phyloP scores from a whole-genome alignment of 2,888 invertebrate species.

The Aleiodes testaceus region DNA sequence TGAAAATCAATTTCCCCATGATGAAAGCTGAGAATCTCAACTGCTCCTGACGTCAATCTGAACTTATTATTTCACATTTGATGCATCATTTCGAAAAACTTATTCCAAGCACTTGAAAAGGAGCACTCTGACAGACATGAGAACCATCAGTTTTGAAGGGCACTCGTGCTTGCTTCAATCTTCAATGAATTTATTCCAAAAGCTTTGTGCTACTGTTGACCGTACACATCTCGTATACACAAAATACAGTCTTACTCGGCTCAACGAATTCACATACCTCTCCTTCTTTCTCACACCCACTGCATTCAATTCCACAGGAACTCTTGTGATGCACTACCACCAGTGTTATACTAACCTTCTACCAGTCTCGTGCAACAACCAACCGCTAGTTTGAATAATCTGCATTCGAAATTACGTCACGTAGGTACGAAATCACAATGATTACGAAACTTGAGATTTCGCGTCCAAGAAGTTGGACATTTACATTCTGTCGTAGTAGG shows the following conservation, averaged over 20 bases:
- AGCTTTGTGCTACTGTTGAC: constrained; percentile 11
- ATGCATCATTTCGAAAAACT: no score
- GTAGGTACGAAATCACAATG: constrained; percentile 65
- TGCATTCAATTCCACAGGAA: not conserved
- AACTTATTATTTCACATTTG: no score
- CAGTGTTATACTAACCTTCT: constrained; percentile 27
- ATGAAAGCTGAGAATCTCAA: no score
- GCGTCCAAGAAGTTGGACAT: constrained; percentile 49
- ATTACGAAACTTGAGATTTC: constrained; percentile 66
- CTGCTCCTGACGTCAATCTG: no score
- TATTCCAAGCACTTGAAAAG: no score
- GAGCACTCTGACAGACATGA: no score
- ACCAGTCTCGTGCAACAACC: constrained; percentile 40
- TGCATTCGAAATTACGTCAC: constrained; percentile 66
- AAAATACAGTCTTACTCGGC: constrained; percentile 10
- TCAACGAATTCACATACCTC: not conserved
- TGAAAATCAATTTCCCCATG: not conserved
- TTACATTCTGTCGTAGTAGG: constrained; percentile 53
- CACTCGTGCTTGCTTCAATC: not conserved
- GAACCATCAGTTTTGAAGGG: constrained; percentile 10
- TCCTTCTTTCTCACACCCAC: not conserved
- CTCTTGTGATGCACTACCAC: constrained; percentile 21
- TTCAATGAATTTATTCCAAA: not conserved
- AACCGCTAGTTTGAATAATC: constrained; percentile 63
- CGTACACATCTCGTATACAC: not conserved